A percentile compares a stretch with the other conserved stretches of the same genome.
phyloP scores from a whole-genome alignment of 1,140 invertebrate genomes.

The Euborellia annulipes region DNA sequence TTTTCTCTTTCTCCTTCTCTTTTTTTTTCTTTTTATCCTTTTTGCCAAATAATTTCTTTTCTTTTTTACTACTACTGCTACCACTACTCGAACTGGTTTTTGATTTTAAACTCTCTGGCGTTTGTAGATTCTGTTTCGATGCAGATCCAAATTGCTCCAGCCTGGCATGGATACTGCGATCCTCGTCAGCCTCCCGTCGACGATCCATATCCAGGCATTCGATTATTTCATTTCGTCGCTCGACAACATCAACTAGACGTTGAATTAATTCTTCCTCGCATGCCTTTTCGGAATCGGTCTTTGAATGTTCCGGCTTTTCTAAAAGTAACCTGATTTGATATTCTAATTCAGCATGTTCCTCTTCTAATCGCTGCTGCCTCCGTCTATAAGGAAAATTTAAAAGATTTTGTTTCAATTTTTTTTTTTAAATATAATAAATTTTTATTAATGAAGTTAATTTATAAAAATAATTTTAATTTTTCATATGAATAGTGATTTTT shows the following conservation, averaged over 20 bases:
- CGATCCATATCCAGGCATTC: conserved; percentile 82
- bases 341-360: conserved; percentile 82
- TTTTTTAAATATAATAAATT: too few relatives aligned
- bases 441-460: neutral
- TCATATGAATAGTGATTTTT: neutral
- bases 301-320: conserved; percentile 60
- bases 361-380: conserved; percentile 74
- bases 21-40: too few relatives aligned
- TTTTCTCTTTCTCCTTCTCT: too few relatives aligned
- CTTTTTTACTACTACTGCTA: too few relatives aligned
- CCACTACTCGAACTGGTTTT: too few relatives aligned
- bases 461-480: too few relatives aligned
- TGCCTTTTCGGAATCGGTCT: conserved; percentile 62
- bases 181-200: conserved; percentile 63
- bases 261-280: conserved; percentile 42
- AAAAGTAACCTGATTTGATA: conserved; percentile 73
- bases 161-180: conserved; percentile 33
- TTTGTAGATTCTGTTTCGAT: too few relatives aligned
- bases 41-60: too few relatives aligned
- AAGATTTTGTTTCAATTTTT: too few relatives aligned
- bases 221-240: conserved; percentile 74
- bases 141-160: neutral
- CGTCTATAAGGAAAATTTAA: conserved; percentile 36
- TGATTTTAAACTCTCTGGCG: too few relatives aligned
- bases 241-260: conserved; percentile 61